Evolutionary conservation across 2,888 invertebrate species (phyloP).

Genomic region (Acrobasis suavella): DNA sequence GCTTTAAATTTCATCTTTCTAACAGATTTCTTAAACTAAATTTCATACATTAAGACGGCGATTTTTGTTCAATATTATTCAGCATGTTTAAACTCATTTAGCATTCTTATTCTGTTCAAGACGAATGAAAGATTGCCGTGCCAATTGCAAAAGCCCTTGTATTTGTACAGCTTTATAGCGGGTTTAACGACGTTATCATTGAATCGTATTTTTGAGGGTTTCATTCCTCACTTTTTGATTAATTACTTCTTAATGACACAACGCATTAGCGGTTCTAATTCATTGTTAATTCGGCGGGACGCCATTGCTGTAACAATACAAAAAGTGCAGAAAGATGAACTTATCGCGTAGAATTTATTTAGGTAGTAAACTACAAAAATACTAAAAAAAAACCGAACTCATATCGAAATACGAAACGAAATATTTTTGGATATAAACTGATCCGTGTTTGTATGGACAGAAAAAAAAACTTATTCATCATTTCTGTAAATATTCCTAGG

Average conservation of each 20-base stretch:
- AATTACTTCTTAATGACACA: constrained; percentile 73
- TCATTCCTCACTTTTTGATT: constrained; percentile 66
- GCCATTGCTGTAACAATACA: neutral
- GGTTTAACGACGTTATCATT: constrained; percentile 39
- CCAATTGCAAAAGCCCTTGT: neutral
- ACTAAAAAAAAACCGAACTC: no score
- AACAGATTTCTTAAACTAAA: no score
- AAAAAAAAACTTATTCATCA: no score
- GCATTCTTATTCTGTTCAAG: neutral
- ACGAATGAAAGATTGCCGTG: neutral
- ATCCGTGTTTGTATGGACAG: no score
- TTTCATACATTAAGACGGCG: no score
- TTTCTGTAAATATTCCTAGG: no score
- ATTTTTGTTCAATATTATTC: no score
- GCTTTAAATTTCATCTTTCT: no score
- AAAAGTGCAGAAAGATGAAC: neutral
- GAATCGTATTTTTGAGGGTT: constrained; percentile 52
- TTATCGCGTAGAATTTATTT: no score
- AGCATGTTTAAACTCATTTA: neutral
- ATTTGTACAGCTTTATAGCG: constrained; percentile 24
- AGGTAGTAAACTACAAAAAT: no score
- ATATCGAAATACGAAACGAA: no score
- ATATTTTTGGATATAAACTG: no score
- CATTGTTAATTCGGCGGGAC: constrained; percentile 57
- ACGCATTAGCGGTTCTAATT: constrained; percentile 69